Evolutionary conservation across 2,888 invertebrate genomes (phyloP), one percentile per base, ranked within the genome.

Genomic region (Tuberolachnus salignus): DNA sequence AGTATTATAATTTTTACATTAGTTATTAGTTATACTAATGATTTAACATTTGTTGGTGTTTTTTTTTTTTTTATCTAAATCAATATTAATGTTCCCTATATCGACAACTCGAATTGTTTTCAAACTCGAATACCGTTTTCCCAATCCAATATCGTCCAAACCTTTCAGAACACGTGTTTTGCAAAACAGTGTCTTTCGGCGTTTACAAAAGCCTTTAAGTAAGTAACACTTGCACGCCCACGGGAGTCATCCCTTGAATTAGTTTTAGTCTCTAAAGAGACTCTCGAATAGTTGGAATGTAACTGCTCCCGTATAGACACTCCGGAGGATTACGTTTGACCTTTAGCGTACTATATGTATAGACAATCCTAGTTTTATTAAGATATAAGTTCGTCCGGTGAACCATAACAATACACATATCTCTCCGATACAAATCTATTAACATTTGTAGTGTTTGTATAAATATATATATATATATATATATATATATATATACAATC

Each of bases 211-310:
- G 61, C 63, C 63, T 73, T 73, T 74, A 64, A 51, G 73, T 74
- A 64, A 51, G 73, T 53, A 74, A 74, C 73, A 53, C 63, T 74
- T 23, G 63, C 63, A 1, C 44, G 64, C 73, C 64, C 53, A 23
- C 21, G 73, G 73, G 73, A 74, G 44, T 74, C 53, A 23, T 53
- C 42, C 63, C 53, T 13, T 23, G 64, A 74, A 74, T 74, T 74
- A 74, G 73, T 74, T 74, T 64, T n/a, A n/a, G 73, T 74, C 73
- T 74, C 73, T 23, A 42, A 74, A 74, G 73, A 64, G 42, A 74
- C 63, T 53, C 72, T 46, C 53, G 21, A 63, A 64, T 64, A 74
- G 73, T 64, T 53, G 63, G 42, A 44, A 74, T 44, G 53, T 53
- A 64, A 74, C 73, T 23, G 53, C 19, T 49, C 44, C 59, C 59